Base-by-base conservation (phyloP, 2,113 vertebrate genomes). In the Empidonax alnorum region DNA sequence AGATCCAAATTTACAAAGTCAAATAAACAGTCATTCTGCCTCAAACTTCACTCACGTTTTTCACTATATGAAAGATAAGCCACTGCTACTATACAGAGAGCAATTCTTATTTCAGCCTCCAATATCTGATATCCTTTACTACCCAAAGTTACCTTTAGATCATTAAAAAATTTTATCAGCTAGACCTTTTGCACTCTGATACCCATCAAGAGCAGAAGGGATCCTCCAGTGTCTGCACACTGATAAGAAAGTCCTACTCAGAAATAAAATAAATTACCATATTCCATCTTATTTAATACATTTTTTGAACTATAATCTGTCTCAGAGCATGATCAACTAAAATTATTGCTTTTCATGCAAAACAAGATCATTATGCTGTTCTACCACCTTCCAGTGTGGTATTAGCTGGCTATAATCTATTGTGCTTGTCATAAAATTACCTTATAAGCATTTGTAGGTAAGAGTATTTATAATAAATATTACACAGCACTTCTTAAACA, bases 141-240 rank as follows among this genome's bases (percentile, higher is more conserved):
- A 96, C 42, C 71, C 67, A 73, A 95, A 95, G 83, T 97, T 97
- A 90, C 93, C 71, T 93, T 94, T 89, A 95, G 84, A 96, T 97
- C 96, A 96, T 94, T 97, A 96, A 94, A 95, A 91, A 91, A 95
- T 97, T 96, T 97, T 96, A 97, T 96, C 93, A 93, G 91, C 92
- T 82, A 93, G 89, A 94, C 94, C 89, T 97, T 97, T 97, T 92
- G 94, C 85, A 68, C 90, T 95, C 93, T 93, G 94, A 97, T 97
- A 94, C 76, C 52, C 89, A 96, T 97, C 95, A 84, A 91, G 93
- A 95, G 67, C 56, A 94, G 82, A 95, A 96, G 44, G 73, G 44
- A 86, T 89, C 72, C 53, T 93, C 69, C 77, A 92, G 75, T 91
- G 58, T 71, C 87, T 96, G 91, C 59, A 85, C 14, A 18, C 85